Base-by-base conservation (phyloP, 1,140 invertebrate genomes). In the Ditylenchus dipsaci region DNA sequence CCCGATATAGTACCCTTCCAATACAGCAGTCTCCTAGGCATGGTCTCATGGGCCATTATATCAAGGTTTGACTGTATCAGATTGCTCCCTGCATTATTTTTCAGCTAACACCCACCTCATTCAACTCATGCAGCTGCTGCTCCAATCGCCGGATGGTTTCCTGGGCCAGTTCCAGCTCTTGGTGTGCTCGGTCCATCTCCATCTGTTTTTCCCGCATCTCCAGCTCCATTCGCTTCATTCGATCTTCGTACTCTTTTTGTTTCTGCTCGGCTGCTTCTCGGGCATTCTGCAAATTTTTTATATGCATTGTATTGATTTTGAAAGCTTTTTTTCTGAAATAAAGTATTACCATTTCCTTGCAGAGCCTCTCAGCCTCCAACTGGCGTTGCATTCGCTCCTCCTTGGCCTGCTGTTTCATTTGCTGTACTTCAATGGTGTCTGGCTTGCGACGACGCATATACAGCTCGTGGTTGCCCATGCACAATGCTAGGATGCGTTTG, bases 381-480 rank as follows among this genome's bases (percentile, higher is more conserved):
- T 78, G 76, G 3, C 74, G 73, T 17, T 75, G 74, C 76, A 67
- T 79, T 19, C 79, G 61, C 49, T 81, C 77, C 30, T 81, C 78
- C 27, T 90, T 87, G 13, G 93, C 93, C 87, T 97, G 93, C 67
- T 93, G 91, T 86, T 97, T 97, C 94, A 97, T 97, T 85, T 97
- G 94, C 85, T 97, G 94, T 8, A 88, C 93, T 85, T 97, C 94
- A 83, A 97, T 97, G n/a, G 93, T 93, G 84, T 97, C 94, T 5
- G 94, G 92, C 84, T 94, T 95, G 74, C 94, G 88, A 79, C 94
- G 87, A 68, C 93, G 87, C 93, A 97, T 97, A 83, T 95, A 97
- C 71, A 97, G 85, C 84, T 97, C 94, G 85, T 97, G 94, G 85
- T 97, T 97, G 57, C 94, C 94, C 90, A 97, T 96, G 82, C 93